Conservation (phyloP, 2,113 vertebrate genomes). For the Pelusios castaneus region DNA sequence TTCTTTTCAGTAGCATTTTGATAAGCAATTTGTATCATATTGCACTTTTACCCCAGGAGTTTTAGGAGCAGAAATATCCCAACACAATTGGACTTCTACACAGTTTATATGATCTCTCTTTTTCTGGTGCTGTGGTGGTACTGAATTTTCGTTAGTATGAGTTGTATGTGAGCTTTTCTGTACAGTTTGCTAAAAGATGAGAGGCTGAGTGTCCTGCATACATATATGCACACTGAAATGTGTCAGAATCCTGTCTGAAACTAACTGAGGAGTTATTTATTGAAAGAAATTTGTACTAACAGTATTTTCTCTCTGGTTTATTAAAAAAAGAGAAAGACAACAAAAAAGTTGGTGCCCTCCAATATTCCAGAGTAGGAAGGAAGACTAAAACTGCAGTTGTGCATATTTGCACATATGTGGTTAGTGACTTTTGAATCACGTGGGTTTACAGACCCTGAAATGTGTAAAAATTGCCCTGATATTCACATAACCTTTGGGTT, state of each 20-base stretch:
- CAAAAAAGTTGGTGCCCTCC: not conserved
- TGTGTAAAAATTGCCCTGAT: not conserved
- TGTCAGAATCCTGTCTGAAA: not conserved
- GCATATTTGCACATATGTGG: not conserved
- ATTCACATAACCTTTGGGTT: not conserved
- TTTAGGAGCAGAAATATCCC: not conserved
- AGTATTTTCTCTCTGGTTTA: not conserved
- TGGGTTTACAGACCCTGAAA: not conserved
- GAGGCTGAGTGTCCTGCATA: not conserved
- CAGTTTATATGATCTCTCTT: not conserved
- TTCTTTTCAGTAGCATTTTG: not conserved
- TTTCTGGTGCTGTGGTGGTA: not conserved
- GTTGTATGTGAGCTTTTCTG: not conserved
- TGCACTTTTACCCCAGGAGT: not conserved
- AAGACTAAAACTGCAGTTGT: not conserved
- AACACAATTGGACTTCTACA: not conserved
- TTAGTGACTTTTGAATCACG: not conserved
- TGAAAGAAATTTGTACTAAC: not conserved
- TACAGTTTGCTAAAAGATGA: not conserved
- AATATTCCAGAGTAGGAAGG: not conserved
- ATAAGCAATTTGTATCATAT: fast-evolving
- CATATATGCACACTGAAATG: not conserved
- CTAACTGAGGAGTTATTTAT: not conserved
- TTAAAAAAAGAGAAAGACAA: too few species aligned
- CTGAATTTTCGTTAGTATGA: not conserved